A percentile compares a stretch with the other conserved stretches of the same genome.
Evolutionary conservation across 64 coral and sea anemone genomes (phyloP).

Genomic region (Orbicella faveolata): DNA sequence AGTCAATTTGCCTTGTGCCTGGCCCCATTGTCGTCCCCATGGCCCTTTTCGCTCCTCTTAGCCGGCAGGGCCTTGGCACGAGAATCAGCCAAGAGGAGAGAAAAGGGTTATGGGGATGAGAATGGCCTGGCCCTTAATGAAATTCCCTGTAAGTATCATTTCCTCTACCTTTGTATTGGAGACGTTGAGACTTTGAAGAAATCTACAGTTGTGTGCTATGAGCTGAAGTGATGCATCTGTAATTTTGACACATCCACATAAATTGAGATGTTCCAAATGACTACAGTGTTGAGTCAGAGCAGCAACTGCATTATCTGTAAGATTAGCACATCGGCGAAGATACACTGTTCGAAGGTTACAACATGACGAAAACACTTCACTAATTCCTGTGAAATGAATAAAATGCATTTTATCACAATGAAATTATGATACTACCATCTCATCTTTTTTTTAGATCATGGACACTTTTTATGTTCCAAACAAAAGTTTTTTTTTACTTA

Average conservation of each 20-base stretch:
- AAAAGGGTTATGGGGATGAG: too few species aligned
- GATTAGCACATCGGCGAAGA: slow-evolving; percentile 66
- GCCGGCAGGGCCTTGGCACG: too few species aligned
- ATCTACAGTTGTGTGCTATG: slow-evolving; percentile 59
- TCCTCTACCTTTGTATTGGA: slow-evolving; percentile 74
- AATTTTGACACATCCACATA: slow-evolving; percentile 72
- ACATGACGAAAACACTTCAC: slow-evolving; percentile 53
- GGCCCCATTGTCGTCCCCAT: too few species aligned
- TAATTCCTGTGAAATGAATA: slow-evolving; percentile 56
- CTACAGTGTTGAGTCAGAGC: slow-evolving; percentile 63
- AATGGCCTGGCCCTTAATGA: too few species aligned
- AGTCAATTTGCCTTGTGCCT: too few species aligned
- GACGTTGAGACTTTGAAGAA: slow-evolving; percentile 84
- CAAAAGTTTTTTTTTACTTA: too few species aligned
- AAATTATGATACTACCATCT: too few species aligned
- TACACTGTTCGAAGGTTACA: slow-evolving; percentile 74
- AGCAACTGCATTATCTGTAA: slow-evolving; percentile 66
- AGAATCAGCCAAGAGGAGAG: too few species aligned
- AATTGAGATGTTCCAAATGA: slow-evolving; percentile 71
- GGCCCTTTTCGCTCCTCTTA: too few species aligned
- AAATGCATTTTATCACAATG: neutral
- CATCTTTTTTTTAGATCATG: too few species aligned
- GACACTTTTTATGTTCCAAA: too few species aligned
- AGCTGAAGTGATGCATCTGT: slow-evolving; percentile 74
- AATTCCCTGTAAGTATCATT: too few species aligned